phyloP scores from a whole-genome alignment of 2,113 vertebrate genomes.

The Calidris pugnax region DNA sequence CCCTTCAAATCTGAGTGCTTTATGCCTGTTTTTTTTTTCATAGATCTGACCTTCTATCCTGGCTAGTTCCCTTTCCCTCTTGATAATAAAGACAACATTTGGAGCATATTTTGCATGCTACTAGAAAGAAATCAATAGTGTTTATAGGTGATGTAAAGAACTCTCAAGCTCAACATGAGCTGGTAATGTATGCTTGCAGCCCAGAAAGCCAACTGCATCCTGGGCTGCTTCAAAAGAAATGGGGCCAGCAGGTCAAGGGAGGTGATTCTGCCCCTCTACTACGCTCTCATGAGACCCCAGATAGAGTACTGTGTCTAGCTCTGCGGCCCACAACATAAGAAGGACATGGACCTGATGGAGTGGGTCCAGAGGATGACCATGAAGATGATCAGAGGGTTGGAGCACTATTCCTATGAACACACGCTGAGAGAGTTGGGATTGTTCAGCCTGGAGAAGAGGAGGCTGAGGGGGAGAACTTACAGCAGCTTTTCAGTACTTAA shows the following conservation, averaged over 20 bases:
- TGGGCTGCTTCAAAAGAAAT: not conserved
- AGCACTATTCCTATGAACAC: not conserved
- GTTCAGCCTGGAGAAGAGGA: not conserved
- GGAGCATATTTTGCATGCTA: not conserved
- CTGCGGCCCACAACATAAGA: not conserved
- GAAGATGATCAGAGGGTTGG: not conserved
- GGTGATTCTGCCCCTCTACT: not conserved
- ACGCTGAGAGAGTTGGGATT: not conserved
- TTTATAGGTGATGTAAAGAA: not conserved
- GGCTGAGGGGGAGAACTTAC: not conserved
- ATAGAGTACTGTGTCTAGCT: not conserved
- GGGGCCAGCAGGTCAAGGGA: not conserved
- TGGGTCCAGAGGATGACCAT: not conserved
- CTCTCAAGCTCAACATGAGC: not conserved
- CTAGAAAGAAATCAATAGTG: not conserved
- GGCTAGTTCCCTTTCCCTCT: not conserved
- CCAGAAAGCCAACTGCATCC: not conserved
- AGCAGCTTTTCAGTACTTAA: not conserved
- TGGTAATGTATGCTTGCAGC: not conserved
- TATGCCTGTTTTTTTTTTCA: not conserved
- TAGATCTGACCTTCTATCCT: not conserved
- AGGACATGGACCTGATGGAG: not conserved
- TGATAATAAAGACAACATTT: not conserved
- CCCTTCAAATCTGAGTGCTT: constrained; percentile 5
- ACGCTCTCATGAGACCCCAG: not conserved